phyloP scores from a whole-genome alignment of 1,140 invertebrate genomes.

The Gryllus bimaculatus region DNA sequence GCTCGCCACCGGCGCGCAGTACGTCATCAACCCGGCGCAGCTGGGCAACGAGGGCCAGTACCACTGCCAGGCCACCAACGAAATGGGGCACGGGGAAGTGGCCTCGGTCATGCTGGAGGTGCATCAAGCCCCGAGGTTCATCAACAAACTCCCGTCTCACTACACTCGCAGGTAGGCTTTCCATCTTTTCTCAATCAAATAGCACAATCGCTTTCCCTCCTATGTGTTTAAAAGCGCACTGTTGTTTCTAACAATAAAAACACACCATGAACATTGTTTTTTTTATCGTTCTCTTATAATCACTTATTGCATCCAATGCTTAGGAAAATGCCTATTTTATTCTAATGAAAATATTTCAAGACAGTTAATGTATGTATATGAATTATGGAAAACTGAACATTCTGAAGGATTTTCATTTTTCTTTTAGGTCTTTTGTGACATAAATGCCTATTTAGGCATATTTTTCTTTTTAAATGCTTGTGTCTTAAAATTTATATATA shows the following conservation, averaged over 20 bases:
- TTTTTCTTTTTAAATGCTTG: too few relatives aligned
- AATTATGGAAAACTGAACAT: too few relatives aligned
- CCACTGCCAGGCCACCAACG: conserved; percentile 80
- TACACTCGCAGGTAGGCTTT: conserved; percentile 52
- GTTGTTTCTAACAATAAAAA: neutral
- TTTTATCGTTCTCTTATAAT: too few relatives aligned
- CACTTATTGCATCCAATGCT: too few relatives aligned
- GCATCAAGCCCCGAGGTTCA: conserved; percentile 74
- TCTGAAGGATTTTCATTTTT: too few relatives aligned
- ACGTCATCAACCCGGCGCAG: conserved; percentile 74
- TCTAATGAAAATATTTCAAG: too few relatives aligned
- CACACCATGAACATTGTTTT: too few relatives aligned
- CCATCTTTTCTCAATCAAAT: neutral
- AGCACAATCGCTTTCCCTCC: neutral
- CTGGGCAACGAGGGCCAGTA: conserved; percentile 78
- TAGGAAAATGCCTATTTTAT: too few relatives aligned
- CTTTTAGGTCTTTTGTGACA: too few relatives aligned
- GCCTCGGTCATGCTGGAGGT: conserved; percentile 75
- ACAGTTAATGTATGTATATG: too few relatives aligned
- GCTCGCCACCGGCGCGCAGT: conserved; percentile 64
- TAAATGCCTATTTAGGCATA: too few relatives aligned
- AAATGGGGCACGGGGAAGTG: conserved; percentile 72
- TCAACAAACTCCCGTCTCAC: conserved; percentile 71
- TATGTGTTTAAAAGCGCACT: neutral
- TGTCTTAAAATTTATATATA: too few relatives aligned